Evolutionary conservation across 2,797 vertebrate genomes (phyloP).

Genomic region (Dermochelys coriacea): DNA sequence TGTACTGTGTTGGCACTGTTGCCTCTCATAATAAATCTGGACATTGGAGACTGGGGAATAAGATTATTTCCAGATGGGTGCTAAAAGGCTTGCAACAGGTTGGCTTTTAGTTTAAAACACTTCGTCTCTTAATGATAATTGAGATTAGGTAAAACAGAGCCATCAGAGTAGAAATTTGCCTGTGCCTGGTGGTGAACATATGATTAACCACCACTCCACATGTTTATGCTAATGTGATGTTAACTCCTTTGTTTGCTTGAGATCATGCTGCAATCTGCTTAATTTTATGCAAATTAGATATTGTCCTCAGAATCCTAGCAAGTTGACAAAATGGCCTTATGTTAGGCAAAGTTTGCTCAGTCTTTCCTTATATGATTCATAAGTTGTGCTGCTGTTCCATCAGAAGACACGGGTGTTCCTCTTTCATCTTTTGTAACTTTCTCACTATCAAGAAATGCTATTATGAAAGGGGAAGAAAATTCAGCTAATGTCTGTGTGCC

Average conservation of each 20-base stretch:
- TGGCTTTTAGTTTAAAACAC: neutral
- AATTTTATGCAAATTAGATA: neutral
- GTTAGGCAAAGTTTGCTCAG: neutral
- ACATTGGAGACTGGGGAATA: neutral
- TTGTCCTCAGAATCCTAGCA: fast-evolving
- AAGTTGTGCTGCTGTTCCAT: neutral
- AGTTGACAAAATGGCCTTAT: neutral
- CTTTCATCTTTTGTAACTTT: neutral
- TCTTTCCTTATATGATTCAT: neutral
- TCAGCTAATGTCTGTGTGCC: fast-evolving
- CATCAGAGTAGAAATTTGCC: neutral
- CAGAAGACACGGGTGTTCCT: neutral
- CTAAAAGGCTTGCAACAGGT: neutral
- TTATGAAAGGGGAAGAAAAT: neutral
- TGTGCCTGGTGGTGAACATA: neutral
- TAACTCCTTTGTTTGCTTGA: neutral
- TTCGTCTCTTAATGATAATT: neutral
- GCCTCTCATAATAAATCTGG: neutral
- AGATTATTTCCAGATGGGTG: neutral
- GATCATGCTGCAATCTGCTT: neutral
- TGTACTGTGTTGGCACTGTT: neutral
- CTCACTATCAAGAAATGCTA: neutral
- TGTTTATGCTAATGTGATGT: neutral
- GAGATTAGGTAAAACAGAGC: neutral
- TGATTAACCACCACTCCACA: neutral